A percentile compares a stretch with the other conserved stretches of the same genome.
phyloP scores from a whole-genome alignment of 1,140 invertebrate genomes.

The Periplaneta americana region DNA sequence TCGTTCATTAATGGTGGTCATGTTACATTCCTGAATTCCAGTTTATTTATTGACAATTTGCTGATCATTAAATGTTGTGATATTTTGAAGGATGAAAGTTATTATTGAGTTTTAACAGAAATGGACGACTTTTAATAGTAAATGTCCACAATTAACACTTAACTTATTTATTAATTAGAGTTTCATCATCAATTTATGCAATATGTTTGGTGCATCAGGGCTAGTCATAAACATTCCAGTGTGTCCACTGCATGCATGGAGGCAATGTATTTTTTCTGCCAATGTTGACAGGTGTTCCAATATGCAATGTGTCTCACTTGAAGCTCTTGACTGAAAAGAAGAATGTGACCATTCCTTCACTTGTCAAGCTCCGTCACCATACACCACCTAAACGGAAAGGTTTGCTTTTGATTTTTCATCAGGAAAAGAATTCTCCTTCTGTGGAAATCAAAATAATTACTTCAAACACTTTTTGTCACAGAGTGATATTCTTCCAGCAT shows the following conservation, averaged over 20 bases:
- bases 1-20: no score
- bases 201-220: no score
- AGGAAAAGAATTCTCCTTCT: background rate
- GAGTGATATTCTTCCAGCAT: background rate
- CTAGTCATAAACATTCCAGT: no score
- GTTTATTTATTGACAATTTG: no score
- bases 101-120: no score
- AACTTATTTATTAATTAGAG: no score
- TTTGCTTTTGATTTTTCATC: background rate
- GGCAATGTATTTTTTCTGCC: background rate
- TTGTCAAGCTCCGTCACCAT: background rate
- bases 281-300: background rate
- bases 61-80: no score
- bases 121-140: no score
- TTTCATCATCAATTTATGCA: no score
- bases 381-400: background rate
- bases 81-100: no score
- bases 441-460: background rate
- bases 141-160: no score
- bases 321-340: background rate
- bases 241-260: background rate
- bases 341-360: background rate
- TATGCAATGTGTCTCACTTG: background rate
- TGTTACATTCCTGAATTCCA: no score
- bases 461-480: background rate